phyloP scores from a whole-genome alignment of 2,888 invertebrate species.

The Pristionchus arcanus region DNA sequence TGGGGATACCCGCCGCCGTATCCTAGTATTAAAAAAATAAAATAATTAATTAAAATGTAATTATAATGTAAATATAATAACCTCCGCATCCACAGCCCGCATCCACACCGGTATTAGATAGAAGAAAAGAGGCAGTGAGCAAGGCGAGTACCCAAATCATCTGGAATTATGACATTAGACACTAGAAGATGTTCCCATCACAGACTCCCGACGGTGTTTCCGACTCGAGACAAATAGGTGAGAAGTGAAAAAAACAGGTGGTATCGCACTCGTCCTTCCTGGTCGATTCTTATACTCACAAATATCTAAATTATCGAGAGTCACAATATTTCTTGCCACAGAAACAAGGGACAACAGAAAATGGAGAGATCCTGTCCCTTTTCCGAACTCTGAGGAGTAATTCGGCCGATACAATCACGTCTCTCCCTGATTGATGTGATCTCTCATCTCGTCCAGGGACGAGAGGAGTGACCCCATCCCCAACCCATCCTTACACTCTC shows the following conservation, averaged over 20 bases:
- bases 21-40: neutral
- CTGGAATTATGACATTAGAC: neutral
- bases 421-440: neutral
- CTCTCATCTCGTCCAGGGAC: no score
- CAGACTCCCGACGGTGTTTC: neutral
- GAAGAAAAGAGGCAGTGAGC: neutral
- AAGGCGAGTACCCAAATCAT: neutral
- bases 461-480: no score
- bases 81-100: neutral
- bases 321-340: no score
- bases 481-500: no score
- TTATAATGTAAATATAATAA: neutral
- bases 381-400: neutral
- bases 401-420: neutral
- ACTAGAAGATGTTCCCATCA: no score
- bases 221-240: neutral
- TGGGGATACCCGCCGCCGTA: neutral
- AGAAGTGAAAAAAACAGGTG: neutral
- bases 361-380: no score
- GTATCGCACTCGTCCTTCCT: neutral
- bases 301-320: neutral
- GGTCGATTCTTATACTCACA: neutral
- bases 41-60: neutral
- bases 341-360: no score
- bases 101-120: neutral